Evolutionary conservation across 2,113 vertebrate genomes (phyloP), one percentile per base, ranked within the genome.

Genomic region (Microtus montanus): DNA sequence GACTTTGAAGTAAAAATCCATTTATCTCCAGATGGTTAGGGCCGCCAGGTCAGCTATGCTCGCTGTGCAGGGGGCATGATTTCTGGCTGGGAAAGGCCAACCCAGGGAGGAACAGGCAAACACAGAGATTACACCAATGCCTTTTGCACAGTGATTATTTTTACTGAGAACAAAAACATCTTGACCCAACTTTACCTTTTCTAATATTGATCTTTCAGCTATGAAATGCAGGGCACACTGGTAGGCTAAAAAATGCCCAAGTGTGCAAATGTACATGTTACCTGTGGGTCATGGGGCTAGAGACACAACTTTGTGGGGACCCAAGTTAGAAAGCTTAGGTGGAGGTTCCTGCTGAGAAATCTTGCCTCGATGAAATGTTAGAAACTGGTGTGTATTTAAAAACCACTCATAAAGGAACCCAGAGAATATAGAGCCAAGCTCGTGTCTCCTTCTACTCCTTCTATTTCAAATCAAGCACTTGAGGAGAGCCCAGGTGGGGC

Each of bases 101-200:
- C 28, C 30, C 79, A 26, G 74, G 41, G 71, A 79, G 84, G 97
- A 97, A 96, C 84, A 96, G 73, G 68, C 0, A n/a, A 97, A 95
- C 94, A 83, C 88, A 97, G 94, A 95, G 73, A 64, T 95, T 13
- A 47, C 22, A 96, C 79, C 91, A 80, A 86, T 95, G 97, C 58
- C 70, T 92, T 97, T 96, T 94, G 86, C n/a, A 66, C 91, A 90
- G 74, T 1, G 70, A 71, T 52, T 95, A 15, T 88, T 74, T 94
- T 97, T 75, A 96, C 82, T 89, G 91, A 78, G 91, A 64, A 87
- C 91, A 83, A 95, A 91, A 94, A 83, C 87, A 28, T 35, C 52
- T 9, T 3, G 75, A 83, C 26, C 49, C 54, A 70, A 87, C 49
- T 80, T 83, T 90, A 30, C 52, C 41, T 89, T 78, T 78, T 61